Evolutionary conservation across 1,140 invertebrate species (phyloP).

Genomic region (Saccostrea cuccullata): DNA sequence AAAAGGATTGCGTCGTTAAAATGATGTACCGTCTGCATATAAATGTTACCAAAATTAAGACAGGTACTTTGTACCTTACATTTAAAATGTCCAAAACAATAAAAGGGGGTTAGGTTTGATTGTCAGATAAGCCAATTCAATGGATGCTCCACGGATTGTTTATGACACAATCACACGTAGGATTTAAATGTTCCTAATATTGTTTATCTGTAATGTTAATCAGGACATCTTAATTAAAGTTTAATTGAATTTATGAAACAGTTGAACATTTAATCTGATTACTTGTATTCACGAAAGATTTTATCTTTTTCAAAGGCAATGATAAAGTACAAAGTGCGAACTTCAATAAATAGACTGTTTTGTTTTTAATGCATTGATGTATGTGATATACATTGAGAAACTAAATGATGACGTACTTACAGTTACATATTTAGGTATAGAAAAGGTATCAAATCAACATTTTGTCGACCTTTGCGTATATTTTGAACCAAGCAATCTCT

Average conservation of each 20-base stretch:
- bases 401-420: background rate
- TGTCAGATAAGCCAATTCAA: background rate
- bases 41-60: background rate
- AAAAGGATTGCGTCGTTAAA: background rate
- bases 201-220: background rate
- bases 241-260: conserved; percentile 19
- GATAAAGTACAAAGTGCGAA: background rate
- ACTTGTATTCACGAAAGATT: background rate
- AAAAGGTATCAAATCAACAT: too few species aligned
- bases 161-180: conserved; percentile 10
- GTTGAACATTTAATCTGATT: conserved; percentile 28
- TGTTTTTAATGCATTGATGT: background rate
- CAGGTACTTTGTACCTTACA: background rate
- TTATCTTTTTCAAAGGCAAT: background rate
- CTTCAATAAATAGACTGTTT: background rate
- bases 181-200: conserved; percentile 2
- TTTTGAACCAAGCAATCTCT: too few species aligned
- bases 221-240: conserved; percentile 10
- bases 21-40: background rate
- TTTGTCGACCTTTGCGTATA: too few species aligned
- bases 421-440: too few species aligned
- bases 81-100: background rate
- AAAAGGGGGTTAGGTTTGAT: background rate
- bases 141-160: background rate
- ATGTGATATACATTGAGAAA: background rate